Conservation (phyloP, 2,888 invertebrate species). For the Lithophane ornitopus region DNA sequence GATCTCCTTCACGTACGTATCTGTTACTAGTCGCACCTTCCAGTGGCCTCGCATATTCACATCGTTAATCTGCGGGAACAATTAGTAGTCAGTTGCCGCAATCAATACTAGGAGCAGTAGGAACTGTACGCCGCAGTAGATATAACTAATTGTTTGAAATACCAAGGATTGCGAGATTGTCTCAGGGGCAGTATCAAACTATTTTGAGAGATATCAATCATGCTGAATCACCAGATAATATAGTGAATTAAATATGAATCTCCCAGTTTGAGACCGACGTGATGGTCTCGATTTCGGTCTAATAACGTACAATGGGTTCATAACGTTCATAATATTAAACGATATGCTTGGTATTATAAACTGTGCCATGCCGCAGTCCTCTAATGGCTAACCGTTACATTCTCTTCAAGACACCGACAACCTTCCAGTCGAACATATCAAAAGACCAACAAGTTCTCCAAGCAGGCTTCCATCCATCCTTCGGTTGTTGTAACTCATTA, state of each 20-base stretch:
- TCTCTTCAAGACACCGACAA: too few relatives aligned
- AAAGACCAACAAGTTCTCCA: too few relatives aligned
- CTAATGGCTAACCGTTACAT: too few relatives aligned
- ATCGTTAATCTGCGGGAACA: slow-evolving; percentile 52
- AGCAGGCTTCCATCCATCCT: too few relatives aligned
- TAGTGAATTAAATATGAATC: neutral
- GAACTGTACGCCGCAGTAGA: neutral
- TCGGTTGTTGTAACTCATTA: neutral
- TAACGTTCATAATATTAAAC: too few relatives aligned
- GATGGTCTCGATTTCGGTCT: too few relatives aligned
- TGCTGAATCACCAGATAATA: neutral
- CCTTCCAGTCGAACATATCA: too few relatives aligned
- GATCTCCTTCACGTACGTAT: neutral
- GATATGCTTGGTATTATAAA: too few relatives aligned
- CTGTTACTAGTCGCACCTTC: neutral
- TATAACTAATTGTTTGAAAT: neutral
- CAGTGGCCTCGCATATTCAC: slow-evolving; percentile 17
- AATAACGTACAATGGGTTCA: too few relatives aligned
- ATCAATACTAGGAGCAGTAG: slow-evolving; percentile 41
- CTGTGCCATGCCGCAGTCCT: too few relatives aligned
- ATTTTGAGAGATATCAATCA: neutral
- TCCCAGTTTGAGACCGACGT: too few relatives aligned
- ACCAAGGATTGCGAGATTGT: neutral
- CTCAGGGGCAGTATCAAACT: neutral
- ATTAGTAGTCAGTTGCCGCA: slow-evolving; percentile 46